Evolutionary conservation across 2,888 invertebrate species (phyloP), one percentile per base, ranked within the genome.

Genomic region (Rotaria socialis): DNA sequence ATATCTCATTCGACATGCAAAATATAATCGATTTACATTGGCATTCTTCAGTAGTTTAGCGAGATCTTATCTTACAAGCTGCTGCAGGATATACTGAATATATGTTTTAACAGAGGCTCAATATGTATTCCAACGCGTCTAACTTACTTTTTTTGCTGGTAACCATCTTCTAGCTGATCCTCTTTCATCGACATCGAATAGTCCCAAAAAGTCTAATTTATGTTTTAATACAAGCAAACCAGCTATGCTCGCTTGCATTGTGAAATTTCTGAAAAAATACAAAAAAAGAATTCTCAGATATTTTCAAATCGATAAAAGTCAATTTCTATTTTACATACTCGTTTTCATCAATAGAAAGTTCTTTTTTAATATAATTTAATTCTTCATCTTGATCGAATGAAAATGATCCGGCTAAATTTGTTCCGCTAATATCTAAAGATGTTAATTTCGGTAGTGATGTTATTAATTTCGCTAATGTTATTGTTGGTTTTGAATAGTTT

Each of bases 391-490:
- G 58, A 75, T 85, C 88, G 85, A 88, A 88, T 50, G 88, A 89
- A 84, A 95, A 95, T 86, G 94, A 94, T 24, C 96, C 96, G 74
- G 96, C 96, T 88, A 98, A 92, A 92, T 98, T 97, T 35, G 97
- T 97, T 24, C 96, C 96, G 7, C 97, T 96, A 90, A 98, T 96
- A 92, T 98, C 97, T 89, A 98, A 92, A 47, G 95, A 95, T 75
- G 93, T 93, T 87, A 98, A 92, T 85, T 93, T 91, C 0, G 95
- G 94, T 89, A 98, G 92, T 90, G 92, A 94, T 85, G 93, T 92
- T 22, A 96, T 94, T 60, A 98, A 92, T 88, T 93, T 93, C 43
- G 93, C 92, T 74, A 98, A 92, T 55, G 94, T 92, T 19, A 85
- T n/a, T 22, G 86, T 85, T 7, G 86, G 86, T 24, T 80, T 86